Evolutionary conservation across 2,797 vertebrate species (phyloP).

Genomic region (Molossus alvarezi): DNA sequence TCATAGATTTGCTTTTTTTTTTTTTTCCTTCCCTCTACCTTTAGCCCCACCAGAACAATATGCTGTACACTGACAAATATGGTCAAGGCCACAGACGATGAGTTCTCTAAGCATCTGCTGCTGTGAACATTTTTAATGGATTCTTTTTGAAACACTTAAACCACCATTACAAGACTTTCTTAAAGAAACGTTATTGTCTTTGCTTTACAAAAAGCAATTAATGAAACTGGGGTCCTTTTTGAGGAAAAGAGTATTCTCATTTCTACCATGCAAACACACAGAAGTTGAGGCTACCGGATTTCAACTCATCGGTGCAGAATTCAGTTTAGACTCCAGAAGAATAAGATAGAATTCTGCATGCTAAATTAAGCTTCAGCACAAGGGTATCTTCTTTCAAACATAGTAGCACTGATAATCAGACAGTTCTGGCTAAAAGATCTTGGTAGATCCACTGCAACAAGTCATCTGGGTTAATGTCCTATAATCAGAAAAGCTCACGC

Average conservation of each 20-base stretch:
- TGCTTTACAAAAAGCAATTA: neutral
- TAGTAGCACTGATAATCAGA: neutral
- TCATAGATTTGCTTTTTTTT: neutral
- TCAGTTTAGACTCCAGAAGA: neutral
- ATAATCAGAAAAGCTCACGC: neutral
- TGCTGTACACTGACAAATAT: accelerated
- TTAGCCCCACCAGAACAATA: neutral
- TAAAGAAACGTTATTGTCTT: neutral
- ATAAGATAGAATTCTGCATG: neutral
- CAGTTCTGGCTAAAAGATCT: neutral
- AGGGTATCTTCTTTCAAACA: neutral
- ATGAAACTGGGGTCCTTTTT: neutral
- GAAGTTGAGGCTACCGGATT: neutral
- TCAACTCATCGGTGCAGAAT: neutral
- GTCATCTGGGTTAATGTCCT: neutral
- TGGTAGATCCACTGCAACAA: neutral
- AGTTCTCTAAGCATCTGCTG: neutral
- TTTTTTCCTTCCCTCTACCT: neutral
- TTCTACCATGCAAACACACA: accelerated
- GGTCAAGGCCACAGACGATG: neutral
- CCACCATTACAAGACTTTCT: neutral
- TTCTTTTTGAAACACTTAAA: neutral
- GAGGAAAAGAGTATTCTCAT: neutral
- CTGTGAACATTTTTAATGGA: neutral
- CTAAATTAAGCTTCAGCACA: neutral